phyloP scores from a whole-genome alignment of 2,797 vertebrate species.

The Notolepis coatsorum region DNA sequence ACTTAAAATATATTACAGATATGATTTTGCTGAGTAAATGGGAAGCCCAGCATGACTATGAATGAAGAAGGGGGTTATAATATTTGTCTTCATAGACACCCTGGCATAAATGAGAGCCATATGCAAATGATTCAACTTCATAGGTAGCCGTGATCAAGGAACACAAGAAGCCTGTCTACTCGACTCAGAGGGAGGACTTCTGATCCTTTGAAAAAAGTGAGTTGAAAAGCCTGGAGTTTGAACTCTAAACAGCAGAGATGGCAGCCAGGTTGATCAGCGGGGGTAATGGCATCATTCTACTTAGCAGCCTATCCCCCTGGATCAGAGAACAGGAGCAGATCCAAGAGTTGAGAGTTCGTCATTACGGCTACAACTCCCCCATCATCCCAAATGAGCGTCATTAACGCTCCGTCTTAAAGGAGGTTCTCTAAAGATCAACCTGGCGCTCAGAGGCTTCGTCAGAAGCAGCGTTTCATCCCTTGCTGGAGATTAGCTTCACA shows the following conservation, averaged over 20 bases:
- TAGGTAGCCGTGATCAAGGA: background rate
- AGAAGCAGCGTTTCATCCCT: constrained; percentile 66
- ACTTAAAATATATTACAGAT: background rate
- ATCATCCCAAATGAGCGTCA: constrained; percentile 31
- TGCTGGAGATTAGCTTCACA: constrained; percentile 82
- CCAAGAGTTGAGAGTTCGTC: constrained; percentile 16
- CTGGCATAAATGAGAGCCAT: background rate
- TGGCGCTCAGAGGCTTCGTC: constrained; percentile 58
- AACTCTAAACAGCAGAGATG: background rate
- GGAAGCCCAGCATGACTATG: background rate
- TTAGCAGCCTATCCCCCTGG: constrained; percentile 6
- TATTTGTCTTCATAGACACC: background rate
- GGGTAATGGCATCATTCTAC: constrained; percentile 12
- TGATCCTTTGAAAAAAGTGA: background rate
- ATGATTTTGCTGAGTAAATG: background rate
- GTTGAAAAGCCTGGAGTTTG: background rate
- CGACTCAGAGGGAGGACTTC: background rate
- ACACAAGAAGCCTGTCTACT: background rate
- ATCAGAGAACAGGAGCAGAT: constrained; percentile 16
- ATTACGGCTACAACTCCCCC: constrained; percentile 32
- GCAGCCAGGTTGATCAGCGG: background rate
- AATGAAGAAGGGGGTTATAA: background rate
- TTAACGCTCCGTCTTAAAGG: background rate
- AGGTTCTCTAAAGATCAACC: constrained; percentile 64
- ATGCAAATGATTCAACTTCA: background rate